Conservation (phyloP, 2,797 vertebrate species). For the Syndactyla subalaris region DNA sequence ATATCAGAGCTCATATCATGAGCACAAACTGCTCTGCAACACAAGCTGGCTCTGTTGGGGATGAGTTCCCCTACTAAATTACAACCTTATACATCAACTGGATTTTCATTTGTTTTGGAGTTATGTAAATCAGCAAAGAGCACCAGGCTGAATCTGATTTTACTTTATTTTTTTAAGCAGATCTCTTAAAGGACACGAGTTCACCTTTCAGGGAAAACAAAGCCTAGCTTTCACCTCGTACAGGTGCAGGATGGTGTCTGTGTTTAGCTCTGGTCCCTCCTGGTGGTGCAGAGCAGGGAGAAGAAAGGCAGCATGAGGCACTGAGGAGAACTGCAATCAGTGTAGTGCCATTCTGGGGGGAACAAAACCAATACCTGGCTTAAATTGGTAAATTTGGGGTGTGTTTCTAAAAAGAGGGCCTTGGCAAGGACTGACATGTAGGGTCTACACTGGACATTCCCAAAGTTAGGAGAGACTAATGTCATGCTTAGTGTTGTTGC, state of each 20-base stretch:
- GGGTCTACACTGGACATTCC: accelerated
- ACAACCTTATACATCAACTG: not conserved
- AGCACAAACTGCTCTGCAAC: not conserved
- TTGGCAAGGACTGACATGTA: not conserved
- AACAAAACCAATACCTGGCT: not conserved
- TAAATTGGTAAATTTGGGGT: not conserved
- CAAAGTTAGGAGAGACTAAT: not conserved
- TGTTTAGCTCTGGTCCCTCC: not conserved
- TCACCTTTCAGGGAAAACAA: not conserved
- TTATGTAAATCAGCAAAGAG: not conserved
- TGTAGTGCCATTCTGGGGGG: not conserved
- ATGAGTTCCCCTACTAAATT: not conserved
- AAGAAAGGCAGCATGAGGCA: not conserved
- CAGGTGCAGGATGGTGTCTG: not conserved
- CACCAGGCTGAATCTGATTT: not conserved
- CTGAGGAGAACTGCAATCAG: not conserved
- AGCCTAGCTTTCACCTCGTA: not conserved
- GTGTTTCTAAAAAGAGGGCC: not conserved
- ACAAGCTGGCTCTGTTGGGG: not conserved
- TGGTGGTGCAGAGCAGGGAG: not conserved
- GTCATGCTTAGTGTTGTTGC: accelerated
- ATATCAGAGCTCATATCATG: not conserved
- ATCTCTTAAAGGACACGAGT: not conserved
- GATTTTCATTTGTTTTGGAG: not conserved
- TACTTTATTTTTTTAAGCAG: not conserved